Base-by-base conservation (phyloP, 2,888 invertebrate species). In the Stenichneumon culpator region DNA sequence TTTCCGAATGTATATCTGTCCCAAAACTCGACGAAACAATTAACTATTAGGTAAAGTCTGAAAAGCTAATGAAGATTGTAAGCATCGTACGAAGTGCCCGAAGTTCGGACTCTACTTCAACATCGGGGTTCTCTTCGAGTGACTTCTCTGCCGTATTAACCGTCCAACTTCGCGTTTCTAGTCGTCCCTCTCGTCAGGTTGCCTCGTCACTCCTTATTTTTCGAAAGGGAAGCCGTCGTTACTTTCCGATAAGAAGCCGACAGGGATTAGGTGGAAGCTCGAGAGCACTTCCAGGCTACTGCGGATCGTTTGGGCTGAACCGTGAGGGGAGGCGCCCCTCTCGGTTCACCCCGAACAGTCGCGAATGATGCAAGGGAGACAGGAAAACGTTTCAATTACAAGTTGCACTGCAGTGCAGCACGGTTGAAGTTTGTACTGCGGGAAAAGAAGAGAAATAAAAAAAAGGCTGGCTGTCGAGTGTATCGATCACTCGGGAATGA, bases 401-500 rank as follows among this genome's bases (percentile, higher is more conserved):
- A 82, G 67, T 67, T 67, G 82, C 57, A 65, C 69, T 28, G 69
- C n/a, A 19, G 32, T 67, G 63, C 39, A 39, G 36, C 32, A 54
- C 28, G 74, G 73, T 60, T 19, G 54, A 84, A 81, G 73, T 79
- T 60, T 82, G 79, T 54, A 72, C 19, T 22, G 11, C 22, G 5
- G 19, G 0, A 52, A 19, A 47, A 14, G 68, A 16, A 32, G 16
- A 7, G 36, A 63, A 28, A 63, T 36, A 52, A 73, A 72, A 82
- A 52, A 74, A 65, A 22, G 11, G 28, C 57, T 36, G 39, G 44
- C 79, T 52, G 79, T 79, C 60, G 68, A 82, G 65, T 79, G 79
- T 77, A 85, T 82, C 82, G 79, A 82, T 77, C 85, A 85, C 75
- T 77, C 75, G 79, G 73, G 60, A 84, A 79, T 73, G 57, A 67